Base-by-base conservation (phyloP, 2,888 invertebrate species). In the Athripsodes cinereus region DNA sequence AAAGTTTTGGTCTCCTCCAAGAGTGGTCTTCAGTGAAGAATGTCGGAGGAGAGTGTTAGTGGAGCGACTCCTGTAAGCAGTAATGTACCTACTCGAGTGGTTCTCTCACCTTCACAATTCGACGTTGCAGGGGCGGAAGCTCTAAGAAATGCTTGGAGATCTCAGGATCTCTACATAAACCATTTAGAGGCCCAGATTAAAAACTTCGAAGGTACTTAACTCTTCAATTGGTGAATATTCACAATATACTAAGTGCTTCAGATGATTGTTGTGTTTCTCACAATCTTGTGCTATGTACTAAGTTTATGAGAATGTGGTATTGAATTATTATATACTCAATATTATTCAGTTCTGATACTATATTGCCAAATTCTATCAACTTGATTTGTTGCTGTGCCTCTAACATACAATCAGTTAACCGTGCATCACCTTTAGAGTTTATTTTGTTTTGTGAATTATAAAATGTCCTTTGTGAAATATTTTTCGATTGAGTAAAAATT, bases 171-270 rank as follows among this genome's bases (percentile, higher is more conserved):
- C 71, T 89, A 87, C 79, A 81, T 88, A 76, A 84, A 86, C 72
- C 80, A 81, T 70, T 81, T 89, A 74, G 88, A 89, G 81, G 78
- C 85, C 67, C 85, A 86, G 78, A 79, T 83, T 74, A 79, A 84
- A 77, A 82, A 82, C 79, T 83, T 86, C 83, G 88, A 88, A 87
- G 88, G 88, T 88, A 87, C 81, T 81, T 76, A 78, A 73, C 75
- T 73, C 46, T 56, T 70, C 70, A 55, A 52, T 57, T 61, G 59
- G 56, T 59, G 58, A 55, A 56, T 58, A 44, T 52, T 31, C 50
- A 52, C 44, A 50, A 40, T 40, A 22, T 52, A 52, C 52, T 59
- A 55, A 47, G 52, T 52, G 52, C 40, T 40, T 2, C 40, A 40
- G 40, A 44, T 22, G 26, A 50, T 21, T 10, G 21, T 35, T 35